Percentiles rank a stretch among this genome's conserved stretches.
Evolutionary conservation across 92 coral and sea anemone species (phyloP).

Genomic region (Parazoanthus atlanticus): DNA sequence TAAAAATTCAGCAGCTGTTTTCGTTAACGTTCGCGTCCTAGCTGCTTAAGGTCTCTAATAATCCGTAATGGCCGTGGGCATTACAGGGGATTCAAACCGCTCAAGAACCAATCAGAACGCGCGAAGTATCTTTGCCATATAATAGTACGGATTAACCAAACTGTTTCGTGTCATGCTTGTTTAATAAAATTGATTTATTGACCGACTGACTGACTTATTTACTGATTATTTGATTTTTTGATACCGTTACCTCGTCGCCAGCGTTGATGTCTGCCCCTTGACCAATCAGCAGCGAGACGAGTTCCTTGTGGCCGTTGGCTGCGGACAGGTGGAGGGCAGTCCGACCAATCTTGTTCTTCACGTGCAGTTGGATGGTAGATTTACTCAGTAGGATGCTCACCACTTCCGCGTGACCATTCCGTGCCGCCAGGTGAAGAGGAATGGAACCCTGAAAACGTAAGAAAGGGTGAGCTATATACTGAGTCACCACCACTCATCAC

Average conservation of each 20-base stretch:
- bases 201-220: no score
- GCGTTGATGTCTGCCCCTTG: constrained; percentile 97
- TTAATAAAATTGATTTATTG: no score
- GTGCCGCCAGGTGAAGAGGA: constrained; percentile 83
- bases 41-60: no score
- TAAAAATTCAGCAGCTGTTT: no score
- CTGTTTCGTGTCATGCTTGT: no score
- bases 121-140: no score
- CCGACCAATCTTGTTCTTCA: constrained; percentile 83
- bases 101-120: no score
- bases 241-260: constrained; percentile 77
- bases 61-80: no score
- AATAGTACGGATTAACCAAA: no score
- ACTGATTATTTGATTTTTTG: background rate
- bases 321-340: constrained; percentile 93
- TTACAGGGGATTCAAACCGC: no score
- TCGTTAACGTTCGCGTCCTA: no score
- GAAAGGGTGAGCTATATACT: background rate
- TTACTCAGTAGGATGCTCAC: constrained; percentile 92
- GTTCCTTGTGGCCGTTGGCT: constrained; percentile 90
- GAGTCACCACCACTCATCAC: no score
- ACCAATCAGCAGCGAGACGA: constrained; percentile 85
- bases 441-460: background rate
- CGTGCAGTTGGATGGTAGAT: constrained; percentile 88
- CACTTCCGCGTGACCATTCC: constrained; percentile 94